phyloP scores from a whole-genome alignment of 2,888 invertebrate genomes.

The Serripes groenlandicus region DNA sequence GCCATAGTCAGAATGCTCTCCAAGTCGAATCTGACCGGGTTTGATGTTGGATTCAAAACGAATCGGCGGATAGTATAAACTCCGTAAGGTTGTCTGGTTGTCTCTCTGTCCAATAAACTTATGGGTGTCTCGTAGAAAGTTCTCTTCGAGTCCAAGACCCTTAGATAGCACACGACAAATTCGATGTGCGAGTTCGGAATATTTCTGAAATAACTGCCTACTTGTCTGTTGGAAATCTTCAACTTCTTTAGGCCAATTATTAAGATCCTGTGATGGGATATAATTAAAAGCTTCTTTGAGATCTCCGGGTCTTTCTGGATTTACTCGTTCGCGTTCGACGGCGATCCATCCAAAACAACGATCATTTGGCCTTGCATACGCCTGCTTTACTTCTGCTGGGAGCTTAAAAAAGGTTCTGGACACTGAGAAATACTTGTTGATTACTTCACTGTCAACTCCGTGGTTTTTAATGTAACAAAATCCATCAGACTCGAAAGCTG shows the following conservation, averaged over 20 bases:
- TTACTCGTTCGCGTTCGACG: constrained; percentile 45
- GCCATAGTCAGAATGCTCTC: constrained; percentile 72
- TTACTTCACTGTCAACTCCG: constrained; percentile 39
- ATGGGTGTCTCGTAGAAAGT: constrained; percentile 5
- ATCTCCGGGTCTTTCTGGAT: constrained; percentile 49
- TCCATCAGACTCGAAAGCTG: constrained; percentile 17
- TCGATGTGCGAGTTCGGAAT: not conserved
- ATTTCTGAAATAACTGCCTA: constrained; percentile 9
- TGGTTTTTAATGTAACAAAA: constrained; percentile 70
- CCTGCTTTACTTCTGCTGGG: constrained; percentile 47
- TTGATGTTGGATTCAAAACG: constrained; percentile 31
- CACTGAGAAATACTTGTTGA: constrained; percentile 28
- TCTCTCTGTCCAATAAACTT: not conserved
- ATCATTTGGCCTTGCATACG: constrained; percentile 19
- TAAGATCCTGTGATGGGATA: constrained; percentile 28
- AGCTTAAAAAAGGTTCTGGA: constrained; percentile 57
- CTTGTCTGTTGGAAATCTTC: constrained; percentile 43
- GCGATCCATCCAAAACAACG: constrained; percentile 45
- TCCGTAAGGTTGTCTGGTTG: constrained; percentile 2
- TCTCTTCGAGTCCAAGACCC: not conserved
- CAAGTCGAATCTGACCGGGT: constrained; percentile 64
- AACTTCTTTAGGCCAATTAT: constrained; percentile 45
- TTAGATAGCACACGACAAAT: constrained; percentile 9
- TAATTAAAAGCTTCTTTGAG: constrained; percentile 40
- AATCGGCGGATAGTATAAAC: constrained; percentile 18